Base-by-base conservation (phyloP, 2,888 invertebrate species). In the Diarsia rubi region DNA sequence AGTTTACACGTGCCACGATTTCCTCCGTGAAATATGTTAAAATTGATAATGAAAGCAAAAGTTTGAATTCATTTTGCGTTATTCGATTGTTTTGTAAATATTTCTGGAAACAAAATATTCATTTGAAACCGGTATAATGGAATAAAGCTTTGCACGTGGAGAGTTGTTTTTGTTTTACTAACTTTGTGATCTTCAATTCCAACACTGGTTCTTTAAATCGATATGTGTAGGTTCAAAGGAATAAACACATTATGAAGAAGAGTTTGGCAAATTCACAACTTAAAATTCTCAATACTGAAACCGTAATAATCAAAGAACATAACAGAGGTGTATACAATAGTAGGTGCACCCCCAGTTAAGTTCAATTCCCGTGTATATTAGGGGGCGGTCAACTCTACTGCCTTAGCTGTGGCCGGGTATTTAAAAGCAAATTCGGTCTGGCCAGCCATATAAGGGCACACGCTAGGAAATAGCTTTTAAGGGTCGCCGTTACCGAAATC, bases 1-100 rank as follows among this genome's bases (percentile, higher is more conserved):
- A 37, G 37, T 37, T 37, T 37, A 71, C 71, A 78, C 73, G 69
- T 68, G 69, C 24, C 57, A 14, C 24, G 42, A 45, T 63, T 70
- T 52, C 54, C 21, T 57, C 42, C 0, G 31, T 14, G 63, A 69
- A 64, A 45, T 73, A 67, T 60, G 62, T 45, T 42, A n/a, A 68
- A 47, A 69, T 71, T 73, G 24, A 42, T 24, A 37, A 62, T 63
- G 59, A 68, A 54, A 27, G 44, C 14, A 24, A n/a, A n/a, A 37
- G 3, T 19, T 78, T 31, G 21, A 54, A 49, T 62, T 71, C 44
- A 69, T 24, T 59, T 45, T n/a, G 24, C 42, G 64, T 68, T 59
- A 52, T 57, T 42, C 27, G n/a, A 54, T 37, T 63, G 54, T 71
- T 47, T 47, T 47, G 47, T 14, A 59, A 66, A 69, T 44, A 21